phyloP scores from a whole-genome alignment of 1,140 invertebrate species.

The Ericerus pela region DNA sequence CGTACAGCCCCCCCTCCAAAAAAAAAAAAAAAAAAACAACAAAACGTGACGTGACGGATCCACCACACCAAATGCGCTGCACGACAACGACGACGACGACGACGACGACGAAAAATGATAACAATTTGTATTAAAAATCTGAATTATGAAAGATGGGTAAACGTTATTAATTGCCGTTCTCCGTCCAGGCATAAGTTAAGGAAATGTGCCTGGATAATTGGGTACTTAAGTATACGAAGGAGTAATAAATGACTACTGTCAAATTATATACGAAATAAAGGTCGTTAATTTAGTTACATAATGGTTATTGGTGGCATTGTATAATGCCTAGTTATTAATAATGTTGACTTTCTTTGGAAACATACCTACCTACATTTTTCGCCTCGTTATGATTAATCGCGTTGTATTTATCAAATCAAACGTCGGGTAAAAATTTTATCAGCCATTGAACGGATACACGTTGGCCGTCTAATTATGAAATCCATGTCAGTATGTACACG shows the following conservation, averaged over 20 bases:
- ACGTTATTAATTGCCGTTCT: conserved; percentile 10
- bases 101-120: conserved; percentile 9
- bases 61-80: too few species aligned
- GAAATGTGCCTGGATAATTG: conserved; percentile 8
- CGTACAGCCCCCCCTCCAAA: too few species aligned
- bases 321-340: conserved; percentile 12
- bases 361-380: conserved; percentile 9
- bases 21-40: too few species aligned
- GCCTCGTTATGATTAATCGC: not conserved
- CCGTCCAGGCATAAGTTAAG: conserved; percentile 7
- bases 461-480: not conserved
- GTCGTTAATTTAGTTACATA: conserved; percentile 11
- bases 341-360: conserved; percentile 11
- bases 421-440: not conserved
- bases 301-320: conserved; percentile 11
- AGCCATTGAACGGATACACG: conserved; percentile 2
- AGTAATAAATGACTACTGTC: conserved; percentile 4
- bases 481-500: not conserved
- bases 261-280: conserved; percentile 12
- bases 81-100: too few species aligned
- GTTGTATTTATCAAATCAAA: conserved; percentile 1
- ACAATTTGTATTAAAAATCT: conserved; percentile 11
- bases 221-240: conserved; percentile 11
- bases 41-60: too few species aligned
- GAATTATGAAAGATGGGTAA: conserved; percentile 11